phyloP scores from a whole-genome alignment of 1,140 invertebrate species.

The Aphelinus atriplicis region DNA sequence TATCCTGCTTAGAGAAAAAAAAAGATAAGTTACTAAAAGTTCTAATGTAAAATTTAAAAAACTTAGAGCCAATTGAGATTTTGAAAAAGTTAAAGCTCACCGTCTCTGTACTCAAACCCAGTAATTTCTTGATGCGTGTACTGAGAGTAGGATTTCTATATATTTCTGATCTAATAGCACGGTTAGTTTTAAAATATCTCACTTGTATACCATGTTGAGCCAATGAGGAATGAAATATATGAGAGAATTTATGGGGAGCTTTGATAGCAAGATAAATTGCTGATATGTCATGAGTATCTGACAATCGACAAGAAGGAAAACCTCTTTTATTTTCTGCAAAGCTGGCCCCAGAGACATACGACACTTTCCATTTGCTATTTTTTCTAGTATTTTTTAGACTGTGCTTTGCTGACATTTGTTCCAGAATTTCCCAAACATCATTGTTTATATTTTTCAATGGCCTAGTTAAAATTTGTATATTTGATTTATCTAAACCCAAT shows the following conservation, averaged over 20 bases:
- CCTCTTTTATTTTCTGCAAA: constrained; percentile 59
- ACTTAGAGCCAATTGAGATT: not conserved
- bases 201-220: constrained; percentile 53
- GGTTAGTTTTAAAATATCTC: constrained; percentile 80
- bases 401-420: constrained; percentile 44
- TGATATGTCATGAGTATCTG: constrained; percentile 45
- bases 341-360: constrained; percentile 55
- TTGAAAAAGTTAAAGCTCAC: constrained; percentile 18
- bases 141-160: constrained; percentile 75
- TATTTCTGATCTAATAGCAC: constrained; percentile 74
- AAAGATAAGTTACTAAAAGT: constrained; percentile 13
- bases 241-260: constrained; percentile 44
- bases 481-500: constrained; percentile 49
- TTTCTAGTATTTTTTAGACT: constrained; percentile 44
- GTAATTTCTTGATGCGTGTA: constrained; percentile 57
- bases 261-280: constrained; percentile 41
- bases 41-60: constrained; percentile 21
- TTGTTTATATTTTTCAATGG: constrained; percentile 46
- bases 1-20: constrained; percentile 28
- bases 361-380: constrained; percentile 56
- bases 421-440: constrained; percentile 47
- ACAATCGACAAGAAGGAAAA: constrained; percentile 40
- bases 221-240: constrained; percentile 38
- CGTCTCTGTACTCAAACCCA: constrained; percentile 40
- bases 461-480: constrained; percentile 41